Evolutionary conservation across 92 coral and sea anemone species (phyloP).

Genomic region (Paramuricea clavata): DNA sequence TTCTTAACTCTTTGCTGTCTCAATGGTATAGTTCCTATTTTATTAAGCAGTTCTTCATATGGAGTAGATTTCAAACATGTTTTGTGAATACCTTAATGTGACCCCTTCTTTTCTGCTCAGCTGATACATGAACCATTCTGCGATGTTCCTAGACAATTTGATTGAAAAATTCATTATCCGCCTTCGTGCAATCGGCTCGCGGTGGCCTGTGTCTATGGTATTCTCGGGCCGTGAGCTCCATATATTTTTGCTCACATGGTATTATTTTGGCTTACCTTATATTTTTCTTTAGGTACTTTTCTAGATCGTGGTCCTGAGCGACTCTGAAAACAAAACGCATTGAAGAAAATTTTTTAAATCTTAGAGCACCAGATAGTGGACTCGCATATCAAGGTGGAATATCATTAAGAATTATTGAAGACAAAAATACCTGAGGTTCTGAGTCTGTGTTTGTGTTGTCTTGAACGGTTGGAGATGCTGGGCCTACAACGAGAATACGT

Average conservation of each 20-base stretch:
- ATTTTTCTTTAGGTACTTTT: conserved; percentile 25
- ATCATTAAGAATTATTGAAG: background rate
- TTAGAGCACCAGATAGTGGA: too few relatives aligned
- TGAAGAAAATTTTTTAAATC: background rate
- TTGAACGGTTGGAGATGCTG: background rate
- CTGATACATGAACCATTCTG: conserved; percentile 92
- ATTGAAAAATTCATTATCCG: too few relatives aligned
- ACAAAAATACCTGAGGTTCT: background rate
- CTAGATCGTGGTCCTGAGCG: background rate
- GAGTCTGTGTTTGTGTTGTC: background rate
- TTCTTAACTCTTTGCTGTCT: too few relatives aligned
- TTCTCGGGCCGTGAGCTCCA: too few relatives aligned
- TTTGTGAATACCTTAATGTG: conserved; percentile 80
- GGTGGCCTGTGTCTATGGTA: too few relatives aligned
- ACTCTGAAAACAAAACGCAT: background rate
- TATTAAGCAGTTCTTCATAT: too few relatives aligned
- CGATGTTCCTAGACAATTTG: conserved; percentile 86
- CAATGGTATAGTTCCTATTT: too few relatives aligned
- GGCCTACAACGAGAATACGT: background rate
- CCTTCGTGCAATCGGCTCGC: too few relatives aligned
- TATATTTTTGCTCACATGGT: too few relatives aligned
- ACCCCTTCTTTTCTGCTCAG: conserved; percentile 96
- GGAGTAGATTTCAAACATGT: too few relatives aligned
- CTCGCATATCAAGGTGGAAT: too few relatives aligned
- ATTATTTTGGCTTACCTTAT: background rate